Conservation (phyloP, 35 echinoderm and acorn worm genomes). For the Lytechinus pictus region DNA sequence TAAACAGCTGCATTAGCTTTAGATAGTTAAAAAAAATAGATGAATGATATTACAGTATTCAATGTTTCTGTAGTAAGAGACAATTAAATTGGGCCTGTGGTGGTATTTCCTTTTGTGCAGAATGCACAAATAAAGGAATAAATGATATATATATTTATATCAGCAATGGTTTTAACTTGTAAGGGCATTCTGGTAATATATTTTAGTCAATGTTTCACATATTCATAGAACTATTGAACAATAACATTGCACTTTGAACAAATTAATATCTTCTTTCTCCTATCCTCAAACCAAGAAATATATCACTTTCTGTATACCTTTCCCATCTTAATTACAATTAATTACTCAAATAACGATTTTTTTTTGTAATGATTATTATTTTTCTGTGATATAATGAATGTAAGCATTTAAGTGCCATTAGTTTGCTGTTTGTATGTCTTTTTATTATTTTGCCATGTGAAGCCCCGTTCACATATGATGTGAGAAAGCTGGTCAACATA, state of each 20-base stretch:
- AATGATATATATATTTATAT: neutral
- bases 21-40: neutral
- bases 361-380: neutral
- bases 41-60: too few relatives aligned
- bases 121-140: neutral
- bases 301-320: neutral
- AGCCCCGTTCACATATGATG: neutral
- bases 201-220: neutral
- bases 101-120: neutral
- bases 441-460: constrained; percentile 25
- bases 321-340: neutral
- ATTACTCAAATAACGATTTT: too few relatives aligned
- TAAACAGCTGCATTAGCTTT: neutral
- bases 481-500: too few relatives aligned
- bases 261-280: neutral
- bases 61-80: neutral
- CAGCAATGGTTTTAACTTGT: neutral
- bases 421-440: constrained; percentile 16
- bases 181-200: neutral
- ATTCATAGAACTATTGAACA: neutral
- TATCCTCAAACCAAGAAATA: neutral
- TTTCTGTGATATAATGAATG: neutral
- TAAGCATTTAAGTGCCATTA: constrained; percentile 42
- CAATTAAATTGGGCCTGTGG: neutral
- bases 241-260: neutral